These are phyloP conservation scores for Chydorus sphaericus DNA, from an alignment of 2,888 invertebrate species.

Conservation along the genomic window DNA sequence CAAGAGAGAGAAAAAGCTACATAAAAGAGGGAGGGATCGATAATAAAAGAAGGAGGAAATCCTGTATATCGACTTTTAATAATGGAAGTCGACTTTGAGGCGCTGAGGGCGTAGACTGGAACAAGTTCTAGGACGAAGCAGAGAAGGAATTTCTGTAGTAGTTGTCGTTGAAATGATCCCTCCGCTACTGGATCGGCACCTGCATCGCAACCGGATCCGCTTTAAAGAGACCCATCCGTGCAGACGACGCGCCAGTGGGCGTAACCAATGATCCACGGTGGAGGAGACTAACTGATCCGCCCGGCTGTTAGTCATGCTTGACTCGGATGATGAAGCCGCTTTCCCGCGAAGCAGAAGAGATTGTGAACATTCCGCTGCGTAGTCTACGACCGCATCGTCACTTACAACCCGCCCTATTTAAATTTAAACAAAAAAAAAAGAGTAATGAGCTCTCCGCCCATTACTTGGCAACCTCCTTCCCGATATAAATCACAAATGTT, in stretches of 20 bases:
- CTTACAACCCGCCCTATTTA: background rate
- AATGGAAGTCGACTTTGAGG: constrained; percentile 4
- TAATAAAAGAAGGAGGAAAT: background rate
- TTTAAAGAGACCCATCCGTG: background rate
- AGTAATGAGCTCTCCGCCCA: background rate
- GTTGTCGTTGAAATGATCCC: no score
- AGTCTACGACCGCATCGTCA: background rate
- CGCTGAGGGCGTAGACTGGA: background rate
- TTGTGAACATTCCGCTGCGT: background rate
- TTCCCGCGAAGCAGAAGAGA: background rate
- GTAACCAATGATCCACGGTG: background rate
- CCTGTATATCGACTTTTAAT: no score
- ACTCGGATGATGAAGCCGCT: background rate
- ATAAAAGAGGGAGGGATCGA: background rate
- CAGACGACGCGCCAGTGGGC: background rate
- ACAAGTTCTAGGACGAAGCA: background rate
- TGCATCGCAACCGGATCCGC: constrained; percentile 1
- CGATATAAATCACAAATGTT: background rate
- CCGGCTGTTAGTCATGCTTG: background rate
- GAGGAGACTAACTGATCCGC: background rate
- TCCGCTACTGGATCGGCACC: no score
- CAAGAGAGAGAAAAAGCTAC: background rate
- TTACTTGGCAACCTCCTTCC: background rate
- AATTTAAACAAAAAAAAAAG: background rate
- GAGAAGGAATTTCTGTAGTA: background rate